Base-by-base conservation (phyloP, 2,888 invertebrate genomes). In the Octonoba sinensis region DNA sequence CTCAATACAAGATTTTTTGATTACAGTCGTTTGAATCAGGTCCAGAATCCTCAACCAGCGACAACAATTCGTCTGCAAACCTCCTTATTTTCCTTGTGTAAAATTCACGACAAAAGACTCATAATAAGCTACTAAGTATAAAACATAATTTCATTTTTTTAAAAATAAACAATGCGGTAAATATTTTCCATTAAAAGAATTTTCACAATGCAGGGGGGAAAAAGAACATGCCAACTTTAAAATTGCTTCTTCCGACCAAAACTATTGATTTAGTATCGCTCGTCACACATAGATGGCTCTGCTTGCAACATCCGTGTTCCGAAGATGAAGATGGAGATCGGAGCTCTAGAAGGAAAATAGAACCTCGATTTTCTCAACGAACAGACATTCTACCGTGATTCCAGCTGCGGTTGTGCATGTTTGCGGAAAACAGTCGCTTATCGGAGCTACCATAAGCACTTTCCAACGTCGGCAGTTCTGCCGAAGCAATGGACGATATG, bases 201-300 rank as follows among this genome's bases (percentile, higher is more conserved):
- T n/a, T n/a, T n/a, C n/a, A n/a, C n/a, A n/a, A n/a, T n/a, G n/a
- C n/a, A n/a, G n/a, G n/a, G n/a, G n/a, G n/a, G 36, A 36, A 36
- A 36, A 36, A 1, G 27, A 36, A 11, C 36, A 36, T 11, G 1
- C 36, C 36, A 8, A 36, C 8, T 11, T 36, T 11, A 11, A 36
- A 36, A 36, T 36, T 36, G 6, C 36, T 3, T 57, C 20, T 20
- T 24, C 54, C 54, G 3, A 54, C 3, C 54, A 6, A 1, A 54
- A 18, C 44, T 44, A 62, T 62, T 44, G 62, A 62, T 62, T 12
- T 3, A 60, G 36, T 60, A 62, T 11, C 16, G 12, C 4, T 16
- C 18, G 15, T 18, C 3, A 1, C 2, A 36, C 15, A 51, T 15
- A 77, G 77, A 77, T 77, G 77, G 77, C 77, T 70, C 70, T 16